These are phyloP conservation scores for Podocnemis expansa DNA, from an alignment of 2,113 vertebrate species.

Conservation along the genomic window DNA sequence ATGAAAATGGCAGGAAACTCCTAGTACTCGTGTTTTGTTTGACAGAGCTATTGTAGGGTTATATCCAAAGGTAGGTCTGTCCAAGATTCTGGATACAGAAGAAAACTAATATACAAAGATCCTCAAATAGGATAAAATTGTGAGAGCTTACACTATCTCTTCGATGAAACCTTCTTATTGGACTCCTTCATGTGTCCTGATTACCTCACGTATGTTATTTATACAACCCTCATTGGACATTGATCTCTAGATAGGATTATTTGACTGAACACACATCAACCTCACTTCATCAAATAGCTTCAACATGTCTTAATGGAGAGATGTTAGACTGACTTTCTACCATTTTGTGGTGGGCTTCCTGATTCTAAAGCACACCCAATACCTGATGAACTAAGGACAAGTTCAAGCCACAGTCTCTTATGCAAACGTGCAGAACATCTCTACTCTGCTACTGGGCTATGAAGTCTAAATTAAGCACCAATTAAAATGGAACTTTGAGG, in stretches of 20 bases:
- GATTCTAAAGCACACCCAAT: background rate
- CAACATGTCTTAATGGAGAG: background rate
- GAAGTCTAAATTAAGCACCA: background rate
- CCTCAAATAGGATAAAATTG: background rate
- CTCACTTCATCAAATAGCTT: background rate
- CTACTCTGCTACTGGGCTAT: rapidly evolving
- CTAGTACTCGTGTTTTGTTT: slow-evolving; percentile 59
- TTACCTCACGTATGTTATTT: background rate
- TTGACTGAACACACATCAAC: background rate
- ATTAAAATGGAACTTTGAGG: background rate
- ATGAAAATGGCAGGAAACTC: slow-evolving; percentile 70
- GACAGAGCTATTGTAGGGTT: slow-evolving; percentile 64
- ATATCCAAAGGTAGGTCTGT: background rate
- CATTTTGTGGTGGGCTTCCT: background rate
- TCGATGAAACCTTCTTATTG: background rate
- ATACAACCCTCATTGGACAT: background rate
- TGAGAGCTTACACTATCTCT: background rate
- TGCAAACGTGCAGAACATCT: rapidly evolving
- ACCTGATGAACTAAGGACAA: background rate
- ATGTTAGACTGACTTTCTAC: background rate
- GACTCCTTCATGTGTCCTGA: rapidly evolving
- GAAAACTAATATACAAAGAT: background rate
- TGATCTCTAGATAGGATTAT: background rate
- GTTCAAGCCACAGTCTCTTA: background rate
- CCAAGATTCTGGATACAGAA: background rate